A percentile compares a stretch with the other conserved stretches of the same genome.
These are phyloP conservation scores for Sarotherodon lohbergeri DNA, from an alignment of 2,113 vertebrate species.

Conservation along the genomic window DNA sequence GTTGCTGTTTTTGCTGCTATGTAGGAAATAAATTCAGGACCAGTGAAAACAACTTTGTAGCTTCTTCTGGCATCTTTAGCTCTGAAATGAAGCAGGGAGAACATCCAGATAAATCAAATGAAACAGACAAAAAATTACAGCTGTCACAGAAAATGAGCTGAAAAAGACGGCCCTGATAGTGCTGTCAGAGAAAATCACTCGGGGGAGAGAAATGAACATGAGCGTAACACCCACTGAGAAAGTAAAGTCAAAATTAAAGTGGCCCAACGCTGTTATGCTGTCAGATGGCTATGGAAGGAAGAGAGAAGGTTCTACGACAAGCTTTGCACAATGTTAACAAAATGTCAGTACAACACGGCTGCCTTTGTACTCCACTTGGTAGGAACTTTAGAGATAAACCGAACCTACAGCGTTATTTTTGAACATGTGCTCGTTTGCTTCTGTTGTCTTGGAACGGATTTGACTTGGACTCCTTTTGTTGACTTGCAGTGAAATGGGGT, in stretches of 20 bases:
- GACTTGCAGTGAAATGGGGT: not conserved
- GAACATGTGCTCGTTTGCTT: not conserved
- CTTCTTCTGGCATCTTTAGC: not conserved
- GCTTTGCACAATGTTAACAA: not conserved
- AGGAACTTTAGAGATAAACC: not conserved
- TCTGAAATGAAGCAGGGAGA: not conserved
- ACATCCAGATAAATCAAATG: not conserved
- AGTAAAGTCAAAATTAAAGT: not conserved
- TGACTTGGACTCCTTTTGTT: not conserved
- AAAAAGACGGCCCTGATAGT: not conserved
- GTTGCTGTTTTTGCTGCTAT: not conserved
- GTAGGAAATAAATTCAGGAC: not conserved
- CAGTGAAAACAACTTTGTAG: not conserved
- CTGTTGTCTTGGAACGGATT: not conserved
- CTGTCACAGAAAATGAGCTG: not conserved
- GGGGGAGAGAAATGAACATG: rapidly evolving
- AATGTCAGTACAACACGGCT: not conserved
- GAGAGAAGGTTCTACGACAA: not conserved
- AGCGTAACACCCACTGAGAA: not conserved
- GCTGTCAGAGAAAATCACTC: not conserved
- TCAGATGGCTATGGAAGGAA: not conserved
- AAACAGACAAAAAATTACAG: not conserved
- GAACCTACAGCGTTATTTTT: not conserved
- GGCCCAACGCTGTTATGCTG: not conserved
- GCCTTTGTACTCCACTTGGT: not conserved